A percentile compares a stretch with the other conserved stretches of the same genome.
phyloP scores from a whole-genome alignment of 2,888 invertebrate genomes.

The Bruchidius siliquastri region DNA sequence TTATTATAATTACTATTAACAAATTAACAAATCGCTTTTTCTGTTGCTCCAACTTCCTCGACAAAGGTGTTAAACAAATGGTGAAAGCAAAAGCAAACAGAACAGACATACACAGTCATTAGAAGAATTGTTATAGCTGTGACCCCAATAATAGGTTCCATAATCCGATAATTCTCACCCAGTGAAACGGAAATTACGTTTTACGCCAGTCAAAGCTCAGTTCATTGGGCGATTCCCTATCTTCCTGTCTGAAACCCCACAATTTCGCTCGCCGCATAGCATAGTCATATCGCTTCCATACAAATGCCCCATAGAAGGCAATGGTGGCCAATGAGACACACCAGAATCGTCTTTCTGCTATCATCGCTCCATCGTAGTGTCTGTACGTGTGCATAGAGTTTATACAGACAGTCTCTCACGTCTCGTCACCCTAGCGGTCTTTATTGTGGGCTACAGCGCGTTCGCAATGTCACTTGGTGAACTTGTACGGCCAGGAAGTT shows the following conservation, averaged over 20 bases:
- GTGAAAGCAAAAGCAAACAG: no score
- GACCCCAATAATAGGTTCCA: no score
- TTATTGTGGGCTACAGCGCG: background rate
- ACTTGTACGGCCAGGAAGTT: background rate
- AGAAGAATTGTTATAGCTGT: no score
- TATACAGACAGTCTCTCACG: background rate
- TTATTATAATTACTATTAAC: no score
- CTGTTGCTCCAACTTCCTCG: no score
- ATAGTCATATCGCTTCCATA: background rate
- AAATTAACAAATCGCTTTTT: no score
- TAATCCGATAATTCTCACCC: no score
- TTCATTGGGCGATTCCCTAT: background rate
- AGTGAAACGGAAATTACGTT: background rate
- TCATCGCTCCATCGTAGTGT: background rate
- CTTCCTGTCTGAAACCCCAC: background rate
- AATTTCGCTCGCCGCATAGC: background rate
- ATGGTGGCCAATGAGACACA: background rate
- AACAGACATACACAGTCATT: no score
- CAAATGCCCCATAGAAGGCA: background rate
- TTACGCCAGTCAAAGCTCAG: background rate
- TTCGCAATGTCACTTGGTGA: background rate
- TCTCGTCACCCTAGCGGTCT: background rate
- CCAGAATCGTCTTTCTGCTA: background rate
- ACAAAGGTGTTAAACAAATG: no score
- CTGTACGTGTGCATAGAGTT: background rate